Evolutionary conservation across 2,888 invertebrate genomes (phyloP).

Genomic region (Epistrophe grossulariae): DNA sequence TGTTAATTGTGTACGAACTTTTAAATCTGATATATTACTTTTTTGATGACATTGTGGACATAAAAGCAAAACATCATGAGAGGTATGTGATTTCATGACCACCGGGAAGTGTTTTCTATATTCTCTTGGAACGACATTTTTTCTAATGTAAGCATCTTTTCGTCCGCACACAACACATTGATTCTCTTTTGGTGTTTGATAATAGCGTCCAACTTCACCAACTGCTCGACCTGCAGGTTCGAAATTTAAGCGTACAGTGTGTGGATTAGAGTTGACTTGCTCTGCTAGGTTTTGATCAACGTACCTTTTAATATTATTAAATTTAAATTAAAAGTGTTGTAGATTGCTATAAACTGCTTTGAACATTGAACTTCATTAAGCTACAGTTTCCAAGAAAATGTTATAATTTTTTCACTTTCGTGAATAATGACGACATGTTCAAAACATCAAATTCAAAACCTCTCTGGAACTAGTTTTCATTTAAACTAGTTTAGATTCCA

Average conservation of each 20-base stretch:
- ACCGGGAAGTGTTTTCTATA: slow-evolving; percentile 91
- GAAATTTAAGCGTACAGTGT: slow-evolving; percentile 89
- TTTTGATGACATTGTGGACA: slow-evolving; percentile 89
- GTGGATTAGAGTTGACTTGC: slow-evolving; percentile 84
- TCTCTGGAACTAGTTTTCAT: too few relatives aligned
- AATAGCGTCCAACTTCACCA: slow-evolving; percentile 89
- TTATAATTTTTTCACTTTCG: too few relatives aligned
- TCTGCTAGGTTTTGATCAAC: slow-evolving; percentile 85
- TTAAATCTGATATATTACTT: slow-evolving; percentile 88
- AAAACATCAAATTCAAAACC: too few relatives aligned
- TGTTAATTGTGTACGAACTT: slow-evolving; percentile 86
- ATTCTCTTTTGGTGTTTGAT: slow-evolving; percentile 89
- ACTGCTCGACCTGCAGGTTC: slow-evolving; percentile 91
- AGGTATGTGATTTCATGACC: slow-evolving; percentile 91
- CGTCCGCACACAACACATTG: slow-evolving; percentile 92
- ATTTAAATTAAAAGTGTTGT: background rate
- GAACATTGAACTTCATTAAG: too few relatives aligned
- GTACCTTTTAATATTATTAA: slow-evolving; percentile 78
- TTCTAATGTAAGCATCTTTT: slow-evolving; percentile 88
- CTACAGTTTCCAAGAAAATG: too few relatives aligned
- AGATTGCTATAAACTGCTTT: background rate
- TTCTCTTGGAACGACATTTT: slow-evolving; percentile 93
- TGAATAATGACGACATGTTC: too few relatives aligned
- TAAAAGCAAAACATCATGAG: slow-evolving; percentile 91
- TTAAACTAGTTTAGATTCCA: too few relatives aligned